Evolutionary conservation across 2,888 invertebrate genomes (phyloP).

Genomic region (Agrilus biguttatus): DNA sequence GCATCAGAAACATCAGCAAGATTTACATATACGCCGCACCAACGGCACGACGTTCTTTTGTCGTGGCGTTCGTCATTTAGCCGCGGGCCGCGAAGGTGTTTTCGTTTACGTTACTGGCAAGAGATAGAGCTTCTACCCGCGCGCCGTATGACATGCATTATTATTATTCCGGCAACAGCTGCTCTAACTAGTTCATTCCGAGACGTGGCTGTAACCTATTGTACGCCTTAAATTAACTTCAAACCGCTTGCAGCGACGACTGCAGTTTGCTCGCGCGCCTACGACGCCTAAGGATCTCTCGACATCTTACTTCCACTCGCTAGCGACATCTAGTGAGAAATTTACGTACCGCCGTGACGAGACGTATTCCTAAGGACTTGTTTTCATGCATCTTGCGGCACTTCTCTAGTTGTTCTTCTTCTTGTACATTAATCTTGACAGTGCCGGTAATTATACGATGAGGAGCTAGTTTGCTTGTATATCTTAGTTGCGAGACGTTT

Average conservation of each 20-base stretch:
- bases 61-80: background rate
- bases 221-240: constrained; percentile 26
- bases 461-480: no score
- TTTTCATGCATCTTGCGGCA: no score
- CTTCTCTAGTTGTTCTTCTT: no score
- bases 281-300: constrained; percentile 13
- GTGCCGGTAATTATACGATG: no score
- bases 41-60: no score
- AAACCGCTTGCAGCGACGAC: constrained; percentile 21
- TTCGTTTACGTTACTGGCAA: constrained; percentile 9
- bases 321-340: no score
- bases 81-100: constrained; percentile 9
- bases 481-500: no score
- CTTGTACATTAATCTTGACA: no score
- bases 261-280: constrained; percentile 16
- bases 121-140: no score
- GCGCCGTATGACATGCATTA: constrained; percentile 17
- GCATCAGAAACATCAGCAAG: no score
- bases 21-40: no score
- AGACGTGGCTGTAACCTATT: constrained; percentile 25
- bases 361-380: background rate
- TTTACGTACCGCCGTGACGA: no score
- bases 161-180: constrained; percentile 20
- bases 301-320: background rate
- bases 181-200: constrained; percentile 27